Percentiles rank a stretch among this genome's conserved stretches.
Evolutionary conservation across 2,797 vertebrate genomes (phyloP).

Genomic region (Rhinoraja longicauda): DNA sequence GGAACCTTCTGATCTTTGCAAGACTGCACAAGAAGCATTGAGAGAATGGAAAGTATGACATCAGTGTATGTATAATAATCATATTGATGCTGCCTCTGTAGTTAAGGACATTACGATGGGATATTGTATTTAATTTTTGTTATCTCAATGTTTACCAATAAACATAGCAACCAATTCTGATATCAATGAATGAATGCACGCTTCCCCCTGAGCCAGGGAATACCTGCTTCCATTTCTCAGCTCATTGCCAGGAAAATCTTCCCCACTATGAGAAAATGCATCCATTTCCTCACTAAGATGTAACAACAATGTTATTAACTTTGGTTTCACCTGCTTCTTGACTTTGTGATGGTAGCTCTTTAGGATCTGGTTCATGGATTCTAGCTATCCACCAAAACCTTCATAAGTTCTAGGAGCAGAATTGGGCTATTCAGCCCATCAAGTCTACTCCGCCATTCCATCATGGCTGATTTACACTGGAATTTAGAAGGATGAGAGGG

Average conservation of each 20-base stretch:
- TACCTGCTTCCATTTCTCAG: neutral
- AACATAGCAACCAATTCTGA: neutral
- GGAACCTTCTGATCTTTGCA: neutral
- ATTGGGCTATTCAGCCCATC: too few relatives aligned
- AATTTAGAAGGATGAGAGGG: too few relatives aligned
- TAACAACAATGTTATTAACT: neutral
- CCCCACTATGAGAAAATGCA: neutral
- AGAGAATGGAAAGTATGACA: conserved; percentile 11
- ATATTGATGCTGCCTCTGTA: neutral
- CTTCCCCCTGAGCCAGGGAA: neutral
- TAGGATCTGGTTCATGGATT: neutral
- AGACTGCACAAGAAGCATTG: neutral
- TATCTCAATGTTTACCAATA: conserved; percentile 34
- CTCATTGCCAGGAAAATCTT: neutral
- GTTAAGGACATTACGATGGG: conserved; percentile 19
- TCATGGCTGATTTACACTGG: too few relatives aligned
- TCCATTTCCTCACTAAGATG: neutral
- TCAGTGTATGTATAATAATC: neutral
- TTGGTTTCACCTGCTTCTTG: neutral
- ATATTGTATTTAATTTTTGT: conserved; percentile 29
- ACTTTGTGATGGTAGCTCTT: neutral
- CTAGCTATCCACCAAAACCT: neutral
- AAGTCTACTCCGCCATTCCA: too few relatives aligned
- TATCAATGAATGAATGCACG: neutral
- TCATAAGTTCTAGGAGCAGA: too few relatives aligned